Base-by-base conservation (phyloP, 1,140 invertebrate species). In the Lutraria rhynchaena region DNA sequence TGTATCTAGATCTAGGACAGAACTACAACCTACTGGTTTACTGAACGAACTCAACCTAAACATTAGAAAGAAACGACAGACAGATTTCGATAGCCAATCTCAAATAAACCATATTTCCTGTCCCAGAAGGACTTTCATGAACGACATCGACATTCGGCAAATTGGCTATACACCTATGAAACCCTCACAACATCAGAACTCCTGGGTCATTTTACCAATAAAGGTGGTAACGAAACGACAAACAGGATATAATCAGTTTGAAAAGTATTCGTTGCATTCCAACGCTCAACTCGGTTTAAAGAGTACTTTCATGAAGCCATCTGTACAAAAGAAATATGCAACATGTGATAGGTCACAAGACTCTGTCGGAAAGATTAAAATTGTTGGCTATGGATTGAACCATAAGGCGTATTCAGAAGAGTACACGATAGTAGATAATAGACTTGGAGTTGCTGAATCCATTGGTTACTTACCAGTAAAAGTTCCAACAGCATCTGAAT, bases 341-440 rank as follows among this genome's bases (percentile, higher is more conserved):
- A 51, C 73, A 22, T 87, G 86, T 37, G 61, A 67, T 13, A 77
- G 81, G 19, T 27, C 63, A 27, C 61, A 81, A n/a, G 57, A 46
- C 17, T 53, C 73, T 44, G 61, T 82, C 24, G 89, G 89, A 7
- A 85, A 83, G 35, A 80, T 90, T 3, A 89, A 82, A 29, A 61
- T 90, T 31, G 83, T 85, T 49, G 84, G 87, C 7, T 77, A 80
- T 57, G 89, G 89, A 22, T 58, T 89, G 4, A 89, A 89, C 75
- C 87, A 89, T 74, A 74, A 86, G 27, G 88, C 87, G 3, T 41
- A 55, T 15, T 87, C 89, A 60, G 77, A 86, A 35, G 89, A 90
- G 61, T 86, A 85, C 35, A 83, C 85, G 15, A 77, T 90, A 7
- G 70, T 88, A 7, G 89, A 90, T 57, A 86, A 85, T 53, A 75